These are phyloP conservation scores for Drosophila trichaetosa DNA, from an alignment of 2,888 invertebrate genomes.

Conservation along the genomic window DNA sequence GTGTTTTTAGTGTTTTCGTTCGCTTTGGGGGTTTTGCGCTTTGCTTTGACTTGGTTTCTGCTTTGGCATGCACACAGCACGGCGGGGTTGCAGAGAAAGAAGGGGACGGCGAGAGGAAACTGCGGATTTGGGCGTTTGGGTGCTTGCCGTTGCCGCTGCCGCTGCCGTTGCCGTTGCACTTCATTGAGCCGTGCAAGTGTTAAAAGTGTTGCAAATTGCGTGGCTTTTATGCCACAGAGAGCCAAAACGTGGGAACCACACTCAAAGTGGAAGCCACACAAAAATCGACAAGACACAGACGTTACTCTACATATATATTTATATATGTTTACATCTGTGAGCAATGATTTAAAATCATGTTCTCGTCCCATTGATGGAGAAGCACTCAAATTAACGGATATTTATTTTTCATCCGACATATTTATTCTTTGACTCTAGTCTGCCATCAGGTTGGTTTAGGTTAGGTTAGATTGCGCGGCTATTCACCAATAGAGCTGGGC, in stretches of 20 bases:
- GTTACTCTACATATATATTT: conserved; percentile 1
- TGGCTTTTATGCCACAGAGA: conserved; percentile 61
- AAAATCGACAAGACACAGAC: background rate
- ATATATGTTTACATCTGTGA: background rate
- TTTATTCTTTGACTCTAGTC: background rate
- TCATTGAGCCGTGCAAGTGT: conserved; percentile 78
- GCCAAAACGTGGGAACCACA: conserved; percentile 44
- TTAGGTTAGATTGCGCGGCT: background rate
- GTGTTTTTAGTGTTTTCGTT: conserved; percentile 3
- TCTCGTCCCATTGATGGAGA: background rate
- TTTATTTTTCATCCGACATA: background rate
- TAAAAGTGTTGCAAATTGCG: conserved; percentile 78
- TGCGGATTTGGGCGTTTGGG: conserved; percentile 31
- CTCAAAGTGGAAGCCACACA: conserved; percentile 6
- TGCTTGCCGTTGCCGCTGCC: conserved; percentile 31
- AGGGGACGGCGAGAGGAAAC: conserved; percentile 13
- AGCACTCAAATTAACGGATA: background rate
- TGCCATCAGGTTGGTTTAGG: background rate
- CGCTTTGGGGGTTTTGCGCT: conserved; percentile 49
- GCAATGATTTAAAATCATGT: background rate
- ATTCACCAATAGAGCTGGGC: background rate
- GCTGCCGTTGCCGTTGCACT: conserved; percentile 70
- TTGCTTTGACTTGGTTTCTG: conserved; percentile 54
- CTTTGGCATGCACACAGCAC: conserved; percentile 18
- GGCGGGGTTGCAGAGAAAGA: background rate